Conservation (phyloP, 2,797 vertebrate species). For the Thamnophis elegans region DNA sequence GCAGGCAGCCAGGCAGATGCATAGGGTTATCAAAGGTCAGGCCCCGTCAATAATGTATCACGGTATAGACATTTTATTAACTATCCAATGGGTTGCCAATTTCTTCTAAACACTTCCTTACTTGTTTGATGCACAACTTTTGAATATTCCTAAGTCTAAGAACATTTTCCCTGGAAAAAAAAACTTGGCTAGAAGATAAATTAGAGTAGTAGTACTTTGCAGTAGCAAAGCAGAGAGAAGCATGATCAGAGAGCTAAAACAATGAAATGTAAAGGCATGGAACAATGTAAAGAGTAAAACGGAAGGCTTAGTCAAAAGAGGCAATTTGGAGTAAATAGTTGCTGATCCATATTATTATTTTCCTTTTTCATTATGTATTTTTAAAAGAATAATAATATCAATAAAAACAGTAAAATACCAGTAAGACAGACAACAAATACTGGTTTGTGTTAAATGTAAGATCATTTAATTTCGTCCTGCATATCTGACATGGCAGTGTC, state of each 20-base stretch:
- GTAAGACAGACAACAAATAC: neutral
- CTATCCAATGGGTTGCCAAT: neutral
- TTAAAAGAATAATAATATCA: neutral
- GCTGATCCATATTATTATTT: neutral
- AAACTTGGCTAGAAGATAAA: neutral
- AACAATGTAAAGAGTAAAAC: no score
- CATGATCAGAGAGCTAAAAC: no score
- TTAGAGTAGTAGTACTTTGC: neutral
- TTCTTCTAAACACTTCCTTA: neutral
- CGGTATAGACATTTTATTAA: no score
- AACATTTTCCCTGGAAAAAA: neutral
- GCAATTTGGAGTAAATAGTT: neutral
- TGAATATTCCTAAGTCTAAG: neutral
- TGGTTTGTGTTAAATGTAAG: neutral
- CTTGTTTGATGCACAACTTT: neutral
- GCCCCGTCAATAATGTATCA: no score
- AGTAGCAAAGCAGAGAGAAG: neutral
- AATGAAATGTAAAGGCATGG: no score
- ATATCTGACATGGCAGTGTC: neutral
- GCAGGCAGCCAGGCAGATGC: neutral
- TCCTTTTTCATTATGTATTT: neutral
- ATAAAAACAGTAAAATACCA: neutral
- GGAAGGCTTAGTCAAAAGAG: neutral
- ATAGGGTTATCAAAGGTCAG: neutral
- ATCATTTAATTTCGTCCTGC: neutral